Evolutionary conservation across 2,888 invertebrate species (phyloP), one percentile per base, ranked within the genome.

Genomic region (Drosophila niveifrons): DNA sequence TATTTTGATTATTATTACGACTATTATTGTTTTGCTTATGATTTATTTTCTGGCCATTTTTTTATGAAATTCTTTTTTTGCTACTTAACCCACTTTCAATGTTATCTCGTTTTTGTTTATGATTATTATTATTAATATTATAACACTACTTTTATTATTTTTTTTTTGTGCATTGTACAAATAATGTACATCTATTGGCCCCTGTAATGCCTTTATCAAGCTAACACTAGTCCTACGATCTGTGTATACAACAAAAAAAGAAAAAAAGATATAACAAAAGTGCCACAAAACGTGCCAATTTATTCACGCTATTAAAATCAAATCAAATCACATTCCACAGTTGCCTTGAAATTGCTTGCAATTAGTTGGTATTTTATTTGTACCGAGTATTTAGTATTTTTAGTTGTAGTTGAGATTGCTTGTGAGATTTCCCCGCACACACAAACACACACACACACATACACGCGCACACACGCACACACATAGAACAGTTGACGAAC

Each of bases 171-270:
- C 68, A 66, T 66, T 75, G 56, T 68, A 52, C 41, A 68, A 41
- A 44, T 67, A 11, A 11, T 34, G 11, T 11, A 67, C 50, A 29
- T 41, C 10, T 34, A 18, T 36, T 58, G 63, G 72, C 44, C 43
- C 43, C 15, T 56, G 56, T 69, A 53, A 43, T 55, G 15, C 46
- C 48, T 46, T 48, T 55, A 48, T 31, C 28, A 17, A 55, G 15
- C 58, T 66, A 75, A 75, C 63, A 71, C 29, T 75, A 72, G 31
- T 58, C 55, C 52, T 44, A 58, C 44, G 44, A 55, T 68, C 61
- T 73, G 74, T 74, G 73, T 61, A 73, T 74, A 73, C n/a, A 3
- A 29, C 4, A 29, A 29, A 29, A 9, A 7, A 29, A 29, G 2
- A 29, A 36, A 7, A 55, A 55, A 31, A 23, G 23, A 23, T 23